Percentiles rank a stretch among this genome's conserved stretches.
phyloP scores from a whole-genome alignment of 2,113 vertebrate species.

The Riparia riparia region DNA sequence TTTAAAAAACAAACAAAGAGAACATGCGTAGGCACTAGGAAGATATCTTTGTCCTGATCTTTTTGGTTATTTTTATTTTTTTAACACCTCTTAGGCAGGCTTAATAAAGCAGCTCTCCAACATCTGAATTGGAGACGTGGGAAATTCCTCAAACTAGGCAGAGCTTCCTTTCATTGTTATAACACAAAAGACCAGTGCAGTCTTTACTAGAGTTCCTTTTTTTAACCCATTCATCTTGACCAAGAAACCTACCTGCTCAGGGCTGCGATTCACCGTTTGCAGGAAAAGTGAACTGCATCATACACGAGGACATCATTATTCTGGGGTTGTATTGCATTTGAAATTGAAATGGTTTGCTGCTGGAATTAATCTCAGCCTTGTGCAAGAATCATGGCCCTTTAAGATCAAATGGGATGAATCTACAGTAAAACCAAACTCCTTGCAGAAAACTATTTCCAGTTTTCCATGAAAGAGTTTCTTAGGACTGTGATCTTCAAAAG shows the following conservation, averaged over 20 bases:
- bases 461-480: neutral
- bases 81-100: conserved; percentile 43
- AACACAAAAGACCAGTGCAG: conserved; percentile 66
- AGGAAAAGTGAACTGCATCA: neutral
- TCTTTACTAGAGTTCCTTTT: conserved; percentile 59
- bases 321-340: neutral
- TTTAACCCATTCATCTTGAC: conserved; percentile 65
- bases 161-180: conserved; percentile 78
- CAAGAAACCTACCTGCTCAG: neutral
- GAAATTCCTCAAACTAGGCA: conserved; percentile 81
- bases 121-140: conserved; percentile 73
- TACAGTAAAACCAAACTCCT: neutral
- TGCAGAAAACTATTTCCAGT: neutral
- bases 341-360: neutral
- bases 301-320: neutral
- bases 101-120: conserved; percentile 71
- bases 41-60: conserved; percentile 44
- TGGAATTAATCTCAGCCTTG: neutral
- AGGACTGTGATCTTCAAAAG: neutral
- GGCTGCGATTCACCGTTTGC: neutral
- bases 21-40: neutral
- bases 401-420: neutral
- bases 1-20: conserved; percentile 32
- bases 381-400: neutral
- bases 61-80: conserved; percentile 54